These are phyloP conservation scores for Graphium colonna DNA, from an alignment of 2,888 invertebrate genomes.

Conservation along the genomic window DNA sequence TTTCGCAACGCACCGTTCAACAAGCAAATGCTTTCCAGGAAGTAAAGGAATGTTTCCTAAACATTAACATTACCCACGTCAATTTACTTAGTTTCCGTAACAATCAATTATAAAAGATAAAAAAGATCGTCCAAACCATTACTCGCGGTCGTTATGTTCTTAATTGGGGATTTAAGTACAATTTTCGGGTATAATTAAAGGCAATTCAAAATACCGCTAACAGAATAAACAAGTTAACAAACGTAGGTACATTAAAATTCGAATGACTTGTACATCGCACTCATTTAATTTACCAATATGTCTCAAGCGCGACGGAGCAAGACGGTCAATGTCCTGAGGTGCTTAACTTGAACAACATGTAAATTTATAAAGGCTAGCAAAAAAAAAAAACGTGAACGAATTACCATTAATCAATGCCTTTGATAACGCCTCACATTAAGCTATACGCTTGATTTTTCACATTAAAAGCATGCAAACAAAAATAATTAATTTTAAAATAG, in stretches of 20 bases:
- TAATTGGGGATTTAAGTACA: constrained; percentile 3
- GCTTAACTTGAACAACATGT: constrained; percentile 31
- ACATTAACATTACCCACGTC: not conserved
- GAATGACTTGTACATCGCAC: constrained; percentile 9
- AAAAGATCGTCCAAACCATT: not conserved
- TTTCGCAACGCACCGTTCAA: too few relatives aligned
- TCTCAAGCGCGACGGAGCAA: constrained; percentile 40
- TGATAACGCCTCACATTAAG: not conserved
- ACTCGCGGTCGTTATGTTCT: not conserved
- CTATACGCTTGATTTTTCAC: not conserved
- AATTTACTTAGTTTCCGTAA: not conserved
- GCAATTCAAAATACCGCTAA: constrained; percentile 9
- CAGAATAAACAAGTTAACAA: not conserved
- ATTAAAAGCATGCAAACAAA: too few relatives aligned
- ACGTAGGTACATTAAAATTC: constrained; percentile 10
- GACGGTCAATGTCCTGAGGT: constrained; percentile 47
- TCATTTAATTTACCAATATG: constrained; percentile 27
- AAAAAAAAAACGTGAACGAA: not conserved
- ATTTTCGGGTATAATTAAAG: constrained; percentile 10
- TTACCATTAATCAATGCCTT: not conserved
- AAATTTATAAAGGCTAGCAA: constrained; percentile 25
- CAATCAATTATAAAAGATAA: not conserved
- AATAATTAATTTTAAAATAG: too few relatives aligned
- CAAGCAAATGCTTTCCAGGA: not conserved
- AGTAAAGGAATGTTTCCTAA: too few relatives aligned